Evolutionary conservation across 2,797 vertebrate species (phyloP).

Genomic region (Sylvia borin): DNA sequence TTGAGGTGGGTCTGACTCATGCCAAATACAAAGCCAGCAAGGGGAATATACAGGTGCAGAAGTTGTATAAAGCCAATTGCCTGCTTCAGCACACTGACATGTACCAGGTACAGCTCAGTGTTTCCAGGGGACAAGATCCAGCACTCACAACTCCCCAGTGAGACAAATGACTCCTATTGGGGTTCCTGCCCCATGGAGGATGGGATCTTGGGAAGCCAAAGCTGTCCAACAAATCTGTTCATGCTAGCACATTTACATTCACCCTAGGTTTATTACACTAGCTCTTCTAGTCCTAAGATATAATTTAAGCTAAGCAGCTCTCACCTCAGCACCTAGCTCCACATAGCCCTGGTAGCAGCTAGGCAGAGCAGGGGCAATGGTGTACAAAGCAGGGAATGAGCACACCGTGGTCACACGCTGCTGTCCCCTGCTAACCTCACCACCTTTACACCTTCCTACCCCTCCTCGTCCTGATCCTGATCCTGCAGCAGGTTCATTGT

Average conservation of each 20-base stretch:
- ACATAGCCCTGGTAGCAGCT: background rate
- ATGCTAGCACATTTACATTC: background rate
- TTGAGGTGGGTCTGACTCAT: background rate
- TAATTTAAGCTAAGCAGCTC: background rate
- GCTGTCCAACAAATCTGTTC: background rate
- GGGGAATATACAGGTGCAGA: background rate
- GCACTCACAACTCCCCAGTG: background rate
- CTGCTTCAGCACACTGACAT: background rate
- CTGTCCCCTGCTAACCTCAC: background rate
- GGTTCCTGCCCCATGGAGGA: background rate
- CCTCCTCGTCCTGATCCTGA: background rate
- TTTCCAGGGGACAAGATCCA: background rate
- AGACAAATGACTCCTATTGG: background rate
- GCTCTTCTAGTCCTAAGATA: background rate
- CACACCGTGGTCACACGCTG: rapidly evolving
- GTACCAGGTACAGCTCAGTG: background rate
- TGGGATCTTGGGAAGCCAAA: background rate
- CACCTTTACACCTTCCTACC: background rate
- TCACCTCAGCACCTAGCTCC: background rate
- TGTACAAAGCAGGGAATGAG: background rate
- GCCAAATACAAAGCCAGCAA: background rate
- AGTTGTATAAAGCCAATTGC: background rate
- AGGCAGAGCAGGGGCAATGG: background rate
- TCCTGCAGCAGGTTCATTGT: background rate
- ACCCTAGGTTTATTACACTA: background rate